Conservation (phyloP, 1,140 invertebrate species). For the Eciton burchellii region DNA sequence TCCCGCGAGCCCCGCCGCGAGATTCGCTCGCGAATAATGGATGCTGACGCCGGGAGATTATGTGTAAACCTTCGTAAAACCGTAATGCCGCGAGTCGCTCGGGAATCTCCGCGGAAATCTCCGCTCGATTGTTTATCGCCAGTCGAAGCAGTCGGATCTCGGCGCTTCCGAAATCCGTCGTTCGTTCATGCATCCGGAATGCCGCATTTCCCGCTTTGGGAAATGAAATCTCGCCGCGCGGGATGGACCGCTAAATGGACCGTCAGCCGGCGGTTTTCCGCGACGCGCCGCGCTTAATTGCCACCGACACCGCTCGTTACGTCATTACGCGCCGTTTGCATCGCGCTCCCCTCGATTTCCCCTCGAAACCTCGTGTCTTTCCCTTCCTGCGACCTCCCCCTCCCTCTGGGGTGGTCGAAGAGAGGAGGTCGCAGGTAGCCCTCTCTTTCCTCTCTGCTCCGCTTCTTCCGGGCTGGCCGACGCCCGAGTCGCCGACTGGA, state of each 20-base stretch:
- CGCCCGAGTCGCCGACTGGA: slow-evolving; percentile 54
- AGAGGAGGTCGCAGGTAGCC: neutral
- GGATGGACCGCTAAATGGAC: slow-evolving; percentile 30
- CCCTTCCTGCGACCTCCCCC: no score
- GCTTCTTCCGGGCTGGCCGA: neutral
- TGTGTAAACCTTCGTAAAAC: neutral
- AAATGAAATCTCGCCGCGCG: neutral
- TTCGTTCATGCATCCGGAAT: no score
- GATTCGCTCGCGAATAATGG: slow-evolving; percentile 41
- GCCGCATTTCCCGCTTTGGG: no score
- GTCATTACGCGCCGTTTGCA: no score
- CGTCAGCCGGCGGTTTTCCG: slow-evolving; percentile 21
- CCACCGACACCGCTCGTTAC: no score
- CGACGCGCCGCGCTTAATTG: no score
- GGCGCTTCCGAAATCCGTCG: neutral
- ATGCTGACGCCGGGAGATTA: slow-evolving; percentile 30
- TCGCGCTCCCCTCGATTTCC: slow-evolving; percentile 23
- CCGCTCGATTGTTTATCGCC: slow-evolving; percentile 22
- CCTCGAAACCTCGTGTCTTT: neutral
- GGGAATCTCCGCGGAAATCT: slow-evolving; percentile 23
- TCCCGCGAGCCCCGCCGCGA: neutral
- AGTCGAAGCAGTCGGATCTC: neutral
- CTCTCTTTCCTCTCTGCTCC: neutral
- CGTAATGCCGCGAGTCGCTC: neutral
- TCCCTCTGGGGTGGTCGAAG: neutral